Evolutionary conservation across 2,113 vertebrate species (phyloP).

Genomic region (Columbina picui): DNA sequence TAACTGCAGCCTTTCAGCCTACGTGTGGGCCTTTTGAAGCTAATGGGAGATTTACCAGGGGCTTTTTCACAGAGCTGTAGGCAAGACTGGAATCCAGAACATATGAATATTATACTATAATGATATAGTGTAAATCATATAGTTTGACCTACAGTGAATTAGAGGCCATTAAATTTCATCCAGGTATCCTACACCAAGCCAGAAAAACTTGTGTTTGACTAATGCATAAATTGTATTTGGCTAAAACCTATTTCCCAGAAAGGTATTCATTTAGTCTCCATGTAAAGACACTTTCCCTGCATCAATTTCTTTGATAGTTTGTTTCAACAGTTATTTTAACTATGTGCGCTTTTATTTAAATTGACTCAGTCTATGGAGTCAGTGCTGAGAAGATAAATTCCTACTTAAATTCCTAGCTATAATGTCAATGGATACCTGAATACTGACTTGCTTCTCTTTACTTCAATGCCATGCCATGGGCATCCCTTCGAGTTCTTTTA

Average conservation of each 20-base stretch:
- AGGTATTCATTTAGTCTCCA: not conserved
- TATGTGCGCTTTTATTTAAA: not conserved
- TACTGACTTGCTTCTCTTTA: not conserved
- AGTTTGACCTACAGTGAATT: conserved; percentile 55
- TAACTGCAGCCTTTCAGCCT: conserved; percentile 31
- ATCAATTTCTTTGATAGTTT: conserved; percentile 2
- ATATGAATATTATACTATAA: conserved; percentile 46
- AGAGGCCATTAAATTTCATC: conserved; percentile 55
- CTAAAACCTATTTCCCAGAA: conserved; percentile 43
- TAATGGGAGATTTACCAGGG: conserved; percentile 73
- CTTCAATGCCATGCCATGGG: not conserved
- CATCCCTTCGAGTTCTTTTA: not conserved
- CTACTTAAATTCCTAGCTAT: not conserved
- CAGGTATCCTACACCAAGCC: conserved; percentile 12
- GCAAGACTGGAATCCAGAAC: conserved; percentile 57
- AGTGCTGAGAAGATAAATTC: not conserved
- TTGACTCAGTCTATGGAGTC: not conserved
- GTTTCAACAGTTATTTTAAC: conserved; percentile 29
- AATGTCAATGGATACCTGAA: not conserved
- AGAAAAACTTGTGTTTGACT: conserved; percentile 65
- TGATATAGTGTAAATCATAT: conserved; percentile 6
- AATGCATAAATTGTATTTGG: conserved; percentile 45
- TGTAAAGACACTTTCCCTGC: conserved; percentile 2
- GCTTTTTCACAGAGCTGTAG: conserved; percentile 71
- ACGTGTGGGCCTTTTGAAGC: conserved; percentile 65